A percentile compares a stretch with the other conserved stretches of the same genome.
phyloP scores from a whole-genome alignment of 1,140 invertebrate genomes.

The Drosophila lowei region DNA sequence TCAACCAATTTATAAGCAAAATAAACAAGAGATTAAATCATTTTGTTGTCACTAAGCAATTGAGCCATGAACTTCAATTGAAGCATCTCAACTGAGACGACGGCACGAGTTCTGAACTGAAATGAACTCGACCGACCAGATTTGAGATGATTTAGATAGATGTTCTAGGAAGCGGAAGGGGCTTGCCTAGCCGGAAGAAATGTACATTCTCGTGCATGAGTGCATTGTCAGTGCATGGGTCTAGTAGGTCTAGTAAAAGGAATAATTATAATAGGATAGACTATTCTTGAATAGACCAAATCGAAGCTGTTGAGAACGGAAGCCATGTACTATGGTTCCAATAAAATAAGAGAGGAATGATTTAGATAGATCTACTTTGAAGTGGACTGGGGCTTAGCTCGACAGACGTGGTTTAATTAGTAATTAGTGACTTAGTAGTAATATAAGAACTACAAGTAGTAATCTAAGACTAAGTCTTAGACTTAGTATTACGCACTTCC shows the following conservation, averaged over 20 bases:
- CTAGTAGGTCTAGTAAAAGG: background rate
- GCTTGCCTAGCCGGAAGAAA: slow-evolving; percentile 23
- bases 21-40: slow-evolving; percentile 58
- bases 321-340: too few relatives aligned
- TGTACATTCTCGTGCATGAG: background rate
- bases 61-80: slow-evolving; percentile 79
- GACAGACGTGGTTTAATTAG: too few relatives aligned
- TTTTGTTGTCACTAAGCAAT: slow-evolving; percentile 50
- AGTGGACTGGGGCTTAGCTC: too few relatives aligned
- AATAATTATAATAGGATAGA: background rate
- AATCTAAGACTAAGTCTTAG: too few relatives aligned
- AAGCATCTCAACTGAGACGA: slow-evolving; percentile 24
- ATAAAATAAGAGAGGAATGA: too few relatives aligned
- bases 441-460: too few relatives aligned
- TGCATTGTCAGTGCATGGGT: slow-evolving; percentile 6
- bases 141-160: slow-evolving; percentile 34
- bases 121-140: slow-evolving; percentile 19
- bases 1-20: slow-evolving; percentile 48
- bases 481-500: too few relatives aligned
- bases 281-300: too few relatives aligned
- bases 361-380: too few relatives aligned
- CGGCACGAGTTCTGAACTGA: slow-evolving; percentile 26
- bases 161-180: slow-evolving; percentile 48
- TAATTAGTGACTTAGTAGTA: too few relatives aligned
- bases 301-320: too few relatives aligned